Conservation (phyloP, 2,113 vertebrate genomes). For the Odocoileus hemionus region DNA sequence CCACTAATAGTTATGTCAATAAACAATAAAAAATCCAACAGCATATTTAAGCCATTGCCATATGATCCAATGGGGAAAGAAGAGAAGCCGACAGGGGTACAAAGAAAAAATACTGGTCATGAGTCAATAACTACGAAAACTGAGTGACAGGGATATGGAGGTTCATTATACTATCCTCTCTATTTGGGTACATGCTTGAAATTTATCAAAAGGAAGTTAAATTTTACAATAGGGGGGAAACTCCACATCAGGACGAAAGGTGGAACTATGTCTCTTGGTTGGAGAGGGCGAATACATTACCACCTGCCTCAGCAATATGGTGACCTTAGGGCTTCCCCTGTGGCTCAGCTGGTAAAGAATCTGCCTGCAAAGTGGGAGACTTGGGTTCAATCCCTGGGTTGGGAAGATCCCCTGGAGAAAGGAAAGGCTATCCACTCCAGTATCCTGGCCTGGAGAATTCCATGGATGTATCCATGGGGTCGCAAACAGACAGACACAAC, state of each 20-base stretch:
- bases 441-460: not conserved
- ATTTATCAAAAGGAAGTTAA: not conserved
- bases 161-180: not conserved
- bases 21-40: not conserved
- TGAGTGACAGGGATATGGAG: not conserved
- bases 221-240: not conserved
- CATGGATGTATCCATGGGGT: not conserved
- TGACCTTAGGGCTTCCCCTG: not conserved
- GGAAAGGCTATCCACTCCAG: not conserved
- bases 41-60: not conserved
- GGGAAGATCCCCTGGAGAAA: not conserved
- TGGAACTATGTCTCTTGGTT: not conserved
- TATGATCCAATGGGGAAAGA: not conserved
- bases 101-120: not conserved
- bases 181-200: not conserved
- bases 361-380: not conserved
- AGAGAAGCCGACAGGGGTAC: not conserved
- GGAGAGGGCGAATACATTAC: not conserved
- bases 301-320: not conserved
- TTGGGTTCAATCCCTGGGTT: not conserved
- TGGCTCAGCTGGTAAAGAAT: not conserved
- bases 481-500: accelerated
- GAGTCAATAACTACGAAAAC: not conserved
- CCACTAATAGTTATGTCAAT: not conserved
- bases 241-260: not conserved